Base-by-base conservation (phyloP, 1,140 invertebrate genomes). In the Goniozus legneri region DNA sequence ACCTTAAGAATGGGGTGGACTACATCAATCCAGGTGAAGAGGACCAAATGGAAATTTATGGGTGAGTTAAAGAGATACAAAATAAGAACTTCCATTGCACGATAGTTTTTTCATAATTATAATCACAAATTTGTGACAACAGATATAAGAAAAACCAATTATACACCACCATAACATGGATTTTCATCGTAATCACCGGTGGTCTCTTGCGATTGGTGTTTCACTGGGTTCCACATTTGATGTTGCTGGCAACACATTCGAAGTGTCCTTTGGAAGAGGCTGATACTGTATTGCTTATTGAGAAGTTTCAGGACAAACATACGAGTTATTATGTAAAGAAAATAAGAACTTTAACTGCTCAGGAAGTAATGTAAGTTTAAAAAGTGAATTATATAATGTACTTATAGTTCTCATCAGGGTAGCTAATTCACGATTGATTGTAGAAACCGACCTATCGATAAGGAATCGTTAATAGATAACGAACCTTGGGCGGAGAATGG, bases 1-100 rank as follows among this genome's bases (percentile, higher is more conserved):
- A 69, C 37, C 54, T 71, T 2, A 77, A 76, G 21, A 70, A 67
- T 62, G 72, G 73, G 16, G 69, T 76, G 27, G 78, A 82, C 52
- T 80, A 77, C 52, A 68, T 87, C 46, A 87, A 87, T 61, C 71
- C 72, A 41, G 80, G 79, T 33, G 77, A 84, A 67, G 83, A 86
- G 56, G 85, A 87, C 62, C 82, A 87, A 62, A 86, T 87, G 84
- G 80, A 80, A 70, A 77, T 73, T 58, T 73, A 75, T 56, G 73
- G 73, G 73, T 76, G 61, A 42, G 53, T 47, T 47, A 38, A n/a
- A n/a, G n/a, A n/a, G n/a, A n/a, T n/a, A 7, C 12, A 12, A 18
- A 27, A 19, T n/a, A 30, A 3, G 2, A 43, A 19, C 31, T 4
- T 18, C 16, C n/a, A 21, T 36, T 24, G 20, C 12, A 37, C 19